Evolutionary conservation across 2,888 invertebrate species (phyloP).

Genomic region (Anoplius nigerrimus): DNA sequence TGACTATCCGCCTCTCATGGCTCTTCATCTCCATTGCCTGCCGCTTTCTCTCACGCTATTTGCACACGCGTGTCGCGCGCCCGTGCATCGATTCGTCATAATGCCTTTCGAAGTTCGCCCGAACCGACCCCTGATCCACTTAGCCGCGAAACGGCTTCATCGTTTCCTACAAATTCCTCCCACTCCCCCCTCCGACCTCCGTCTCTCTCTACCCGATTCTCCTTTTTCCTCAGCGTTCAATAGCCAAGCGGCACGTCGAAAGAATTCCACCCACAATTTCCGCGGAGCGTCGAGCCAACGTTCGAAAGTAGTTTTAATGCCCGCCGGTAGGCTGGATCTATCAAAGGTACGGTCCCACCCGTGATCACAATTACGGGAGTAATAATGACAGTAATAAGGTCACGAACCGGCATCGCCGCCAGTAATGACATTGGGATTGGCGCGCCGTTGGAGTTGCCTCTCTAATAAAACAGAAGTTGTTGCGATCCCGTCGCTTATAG

Average conservation of each 20-base stretch:
- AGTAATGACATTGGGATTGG: constrained; percentile 61
- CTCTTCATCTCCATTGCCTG: constrained; percentile 57
- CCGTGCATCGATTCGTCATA: background rate
- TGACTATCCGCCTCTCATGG: constrained; percentile 61
- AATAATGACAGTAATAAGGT: constrained; percentile 69
- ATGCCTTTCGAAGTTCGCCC: no score
- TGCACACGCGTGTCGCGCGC: constrained; percentile 10
- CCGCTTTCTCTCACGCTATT: constrained; percentile 30
- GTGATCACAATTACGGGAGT: constrained; percentile 51
- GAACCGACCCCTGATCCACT: no score
- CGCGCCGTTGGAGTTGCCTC: constrained; percentile 57
- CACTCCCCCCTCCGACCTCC: no score
- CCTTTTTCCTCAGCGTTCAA: no score
- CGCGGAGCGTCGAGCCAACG: constrained; percentile 6
- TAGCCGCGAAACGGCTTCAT: no score
- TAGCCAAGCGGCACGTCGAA: no score
- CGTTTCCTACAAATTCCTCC: no score
- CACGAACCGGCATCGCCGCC: constrained; percentile 63
- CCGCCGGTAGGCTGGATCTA: constrained; percentile 10
- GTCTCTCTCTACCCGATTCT: no score
- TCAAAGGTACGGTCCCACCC: constrained; percentile 31
- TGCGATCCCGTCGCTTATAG: constrained; percentile 65
- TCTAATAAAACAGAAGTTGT: constrained; percentile 68
- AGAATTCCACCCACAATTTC: no score
- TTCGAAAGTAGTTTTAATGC: constrained; percentile 16